Percentiles rank a stretch among this genome's conserved stretches.
Evolutionary conservation across 2,797 vertebrate species (phyloP).

Genomic region (Masticophis lateralis): DNA sequence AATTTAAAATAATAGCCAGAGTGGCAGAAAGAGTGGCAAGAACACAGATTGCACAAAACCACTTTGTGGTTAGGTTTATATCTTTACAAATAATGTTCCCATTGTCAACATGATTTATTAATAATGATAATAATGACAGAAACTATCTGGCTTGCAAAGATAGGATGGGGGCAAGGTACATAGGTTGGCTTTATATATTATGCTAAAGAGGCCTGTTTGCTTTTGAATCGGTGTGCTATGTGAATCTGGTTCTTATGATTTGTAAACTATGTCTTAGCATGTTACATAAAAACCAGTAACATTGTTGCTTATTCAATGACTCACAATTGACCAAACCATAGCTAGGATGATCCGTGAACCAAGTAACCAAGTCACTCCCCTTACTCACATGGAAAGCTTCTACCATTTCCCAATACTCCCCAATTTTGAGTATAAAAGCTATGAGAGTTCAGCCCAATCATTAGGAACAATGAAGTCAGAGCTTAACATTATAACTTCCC

Average conservation of each 20-base stretch:
- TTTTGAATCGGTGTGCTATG: neutral
- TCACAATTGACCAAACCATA: neutral
- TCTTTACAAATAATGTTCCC: neutral
- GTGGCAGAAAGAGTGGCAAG: neutral
- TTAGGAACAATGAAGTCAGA: neutral
- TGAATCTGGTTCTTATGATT: neutral
- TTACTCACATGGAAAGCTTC: neutral
- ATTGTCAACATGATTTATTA: neutral
- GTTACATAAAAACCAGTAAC: neutral
- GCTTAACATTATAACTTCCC: neutral
- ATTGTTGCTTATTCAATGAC: neutral
- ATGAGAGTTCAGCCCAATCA: neutral
- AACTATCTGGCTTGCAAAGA: neutral
- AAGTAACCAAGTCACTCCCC: neutral
- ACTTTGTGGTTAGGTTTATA: slow-evolving; percentile 45
- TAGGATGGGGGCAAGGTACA: neutral
- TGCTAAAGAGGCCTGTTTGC: neutral
- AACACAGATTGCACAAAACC: slow-evolving; percentile 22
- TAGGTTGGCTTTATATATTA: neutral
- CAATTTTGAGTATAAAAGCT: neutral
- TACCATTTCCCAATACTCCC: neutral
- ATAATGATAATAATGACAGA: neutral
- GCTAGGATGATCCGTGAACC: neutral
- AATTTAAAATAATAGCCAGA: accelerated
- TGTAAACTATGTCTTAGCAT: neutral